Conservation (phyloP, 2,113 vertebrate species). For the Pseudopodoces humilis region DNA sequence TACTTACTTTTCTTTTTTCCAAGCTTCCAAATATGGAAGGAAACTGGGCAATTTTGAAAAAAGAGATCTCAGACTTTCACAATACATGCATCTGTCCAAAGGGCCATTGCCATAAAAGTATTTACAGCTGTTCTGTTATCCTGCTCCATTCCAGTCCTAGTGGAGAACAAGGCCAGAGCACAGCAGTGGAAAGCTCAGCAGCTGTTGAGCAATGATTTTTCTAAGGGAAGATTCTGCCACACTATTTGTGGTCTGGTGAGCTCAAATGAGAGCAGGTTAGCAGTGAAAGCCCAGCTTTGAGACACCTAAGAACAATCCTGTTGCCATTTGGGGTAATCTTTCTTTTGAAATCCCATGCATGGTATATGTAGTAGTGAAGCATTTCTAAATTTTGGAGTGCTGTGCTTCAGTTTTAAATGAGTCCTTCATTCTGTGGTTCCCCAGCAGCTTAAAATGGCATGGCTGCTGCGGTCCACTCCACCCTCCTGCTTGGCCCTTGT, state of each 20-base stretch:
- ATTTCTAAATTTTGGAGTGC: not conserved
- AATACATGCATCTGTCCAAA: not conserved
- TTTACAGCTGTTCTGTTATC: slow-evolving; percentile 10
- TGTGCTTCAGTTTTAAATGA: not conserved
- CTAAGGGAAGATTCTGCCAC: not conserved
- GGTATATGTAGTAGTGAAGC: not conserved
- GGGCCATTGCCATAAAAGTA: not conserved
- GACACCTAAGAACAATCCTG: not conserved
- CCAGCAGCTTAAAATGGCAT: not conserved
- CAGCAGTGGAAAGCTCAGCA: not conserved
- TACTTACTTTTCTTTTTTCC: not conserved
- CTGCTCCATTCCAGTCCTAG: not conserved
- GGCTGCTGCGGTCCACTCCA: not conserved
- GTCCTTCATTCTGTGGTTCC: not conserved
- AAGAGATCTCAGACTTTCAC: not conserved
- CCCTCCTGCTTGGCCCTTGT: not conserved
- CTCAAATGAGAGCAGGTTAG: not conserved
- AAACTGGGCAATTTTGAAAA: slow-evolving; percentile 9
- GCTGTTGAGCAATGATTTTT: not conserved
- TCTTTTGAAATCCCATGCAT: not conserved
- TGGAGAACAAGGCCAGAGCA: not conserved
- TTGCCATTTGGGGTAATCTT: not conserved
- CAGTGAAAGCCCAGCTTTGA: not conserved
- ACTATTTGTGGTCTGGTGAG: not conserved
- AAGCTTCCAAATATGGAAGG: slow-evolving; percentile 22